phyloP scores from a whole-genome alignment of 2,888 invertebrate species.

The Buathra laborator region DNA sequence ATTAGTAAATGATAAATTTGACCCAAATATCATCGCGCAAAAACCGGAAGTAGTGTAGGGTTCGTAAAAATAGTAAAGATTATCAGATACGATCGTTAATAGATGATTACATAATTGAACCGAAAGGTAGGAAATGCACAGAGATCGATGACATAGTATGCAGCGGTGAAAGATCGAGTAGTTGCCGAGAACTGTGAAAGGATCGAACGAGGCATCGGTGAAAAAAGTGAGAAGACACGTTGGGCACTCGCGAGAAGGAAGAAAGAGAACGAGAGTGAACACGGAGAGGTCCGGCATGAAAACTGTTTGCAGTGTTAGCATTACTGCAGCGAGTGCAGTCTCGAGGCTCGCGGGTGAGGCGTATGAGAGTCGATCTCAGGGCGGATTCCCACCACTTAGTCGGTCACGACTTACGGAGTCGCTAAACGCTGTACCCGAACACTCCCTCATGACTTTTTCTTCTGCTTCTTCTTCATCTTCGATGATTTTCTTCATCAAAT shows the following conservation, averaged over 20 bases:
- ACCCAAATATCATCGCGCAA: not conserved
- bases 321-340: conserved; percentile 62
- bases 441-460: conserved; percentile 43
- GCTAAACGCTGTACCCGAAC: conserved; percentile 77
- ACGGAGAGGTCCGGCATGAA: conserved; percentile 68
- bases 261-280: conserved; percentile 45
- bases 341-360: conserved; percentile 72
- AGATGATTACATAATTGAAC: conserved; percentile 3
- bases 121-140: not conserved
- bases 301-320: conserved; percentile 69
- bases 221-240: conserved; percentile 40
- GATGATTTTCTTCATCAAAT: conserved; percentile 42
- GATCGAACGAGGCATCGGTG: conserved; percentile 43
- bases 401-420: conserved; percentile 82
- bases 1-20: not conserved
- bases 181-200: conserved; percentile 39
- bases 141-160: not conserved
- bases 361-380: conserved; percentile 85
- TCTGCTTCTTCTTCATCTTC: conserved; percentile 47
- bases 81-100: not conserved
- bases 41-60: not conserved
- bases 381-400: conserved; percentile 84
- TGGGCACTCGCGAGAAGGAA: conserved; percentile 1
- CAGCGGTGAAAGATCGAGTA: conserved; percentile 30
- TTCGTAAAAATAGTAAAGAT: not conserved